Evolutionary conservation across 1,140 invertebrate genomes (phyloP), one percentile per base, ranked within the genome.

Genomic region (Ips nitidus): DNA sequence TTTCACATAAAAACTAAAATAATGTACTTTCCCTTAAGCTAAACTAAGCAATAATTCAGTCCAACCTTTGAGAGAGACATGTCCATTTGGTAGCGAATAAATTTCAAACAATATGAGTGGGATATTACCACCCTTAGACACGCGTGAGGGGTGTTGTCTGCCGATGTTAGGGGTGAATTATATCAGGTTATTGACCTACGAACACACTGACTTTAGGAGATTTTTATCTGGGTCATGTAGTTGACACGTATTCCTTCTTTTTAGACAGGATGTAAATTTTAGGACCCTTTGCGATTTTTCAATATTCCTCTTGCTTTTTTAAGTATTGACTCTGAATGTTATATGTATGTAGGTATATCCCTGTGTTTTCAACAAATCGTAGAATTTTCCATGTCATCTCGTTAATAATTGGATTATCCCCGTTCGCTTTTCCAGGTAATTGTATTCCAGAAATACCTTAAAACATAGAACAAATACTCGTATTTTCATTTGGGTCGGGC

Each of bases 111-210:
- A 68, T 58, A 53, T 68, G 66, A 60, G 53, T 68, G 8, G 45
- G 53, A 41, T 58, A 68, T 52, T 52, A 68, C 43, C 66, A 61
- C 57, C 66, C 66, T 61, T 68, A 60, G 42, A 61, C 57, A 61
- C 66, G 47, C 55, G 55, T 59, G 53, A 60, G 66, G 66, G 66
- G 66, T 38, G 58, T 53, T 68, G 66, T 61, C 56, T 58, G 57
- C 43, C 61, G 57, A 68, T 52, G 57, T 68, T 61, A 68, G 66
- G 65, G 63, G 57, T 68, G 66, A 68, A 55, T 61, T 61, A 68
- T 68, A 38, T 68, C 66, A 47, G 66, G 66, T 68, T 68, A 68
- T 68, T 68, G 66, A 68, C 66, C 66, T 61, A 68, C 47, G 66
- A 40, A 61, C 58, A 60, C 50, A 61, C 39, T 43, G 66, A 68